These are phyloP conservation scores for Nomada ferruginata DNA, from an alignment of 2,888 invertebrate species.

Conservation along the genomic window DNA sequence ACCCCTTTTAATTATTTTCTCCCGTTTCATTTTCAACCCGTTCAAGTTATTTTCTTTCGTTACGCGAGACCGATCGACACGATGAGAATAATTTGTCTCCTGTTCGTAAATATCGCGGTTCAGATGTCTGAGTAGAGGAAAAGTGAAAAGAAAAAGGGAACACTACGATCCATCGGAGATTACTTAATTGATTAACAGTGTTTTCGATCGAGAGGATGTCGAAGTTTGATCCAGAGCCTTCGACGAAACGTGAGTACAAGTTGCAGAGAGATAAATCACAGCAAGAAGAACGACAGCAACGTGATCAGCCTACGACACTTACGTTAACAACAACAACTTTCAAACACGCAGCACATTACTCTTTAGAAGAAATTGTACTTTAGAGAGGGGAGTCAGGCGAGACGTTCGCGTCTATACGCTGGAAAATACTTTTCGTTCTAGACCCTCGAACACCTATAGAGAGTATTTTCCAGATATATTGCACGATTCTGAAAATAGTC, in stretches of 20 bases:
- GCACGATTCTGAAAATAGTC: constrained; percentile 54
- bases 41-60: constrained; percentile 11
- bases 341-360: constrained; percentile 75
- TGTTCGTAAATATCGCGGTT: not conserved
- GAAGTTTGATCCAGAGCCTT: constrained; percentile 56
- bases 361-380: constrained; percentile 65
- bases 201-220: constrained; percentile 23
- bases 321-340: constrained; percentile 66
- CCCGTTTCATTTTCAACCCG: constrained; percentile 26
- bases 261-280: constrained; percentile 69
- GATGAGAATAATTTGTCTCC: too few species aligned
- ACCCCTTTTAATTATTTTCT: constrained; percentile 26
- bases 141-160: not conserved
- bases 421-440: constrained; percentile 33
- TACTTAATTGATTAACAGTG: constrained; percentile 8
- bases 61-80: constrained; percentile 58
- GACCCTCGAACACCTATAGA: not conserved
- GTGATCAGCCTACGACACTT: constrained; percentile 36
- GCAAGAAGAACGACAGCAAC: constrained; percentile 69
- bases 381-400: constrained; percentile 52
- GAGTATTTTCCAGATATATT: too few species aligned
- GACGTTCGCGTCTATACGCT: constrained; percentile 56
- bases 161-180: not conserved
- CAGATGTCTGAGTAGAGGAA: not conserved
- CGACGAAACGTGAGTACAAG: constrained; percentile 70